Percentiles rank a stretch among this genome's conserved stretches.
Evolutionary conservation across 2,888 invertebrate genomes (phyloP).

Genomic region (Diachrysia chrysitis): DNA sequence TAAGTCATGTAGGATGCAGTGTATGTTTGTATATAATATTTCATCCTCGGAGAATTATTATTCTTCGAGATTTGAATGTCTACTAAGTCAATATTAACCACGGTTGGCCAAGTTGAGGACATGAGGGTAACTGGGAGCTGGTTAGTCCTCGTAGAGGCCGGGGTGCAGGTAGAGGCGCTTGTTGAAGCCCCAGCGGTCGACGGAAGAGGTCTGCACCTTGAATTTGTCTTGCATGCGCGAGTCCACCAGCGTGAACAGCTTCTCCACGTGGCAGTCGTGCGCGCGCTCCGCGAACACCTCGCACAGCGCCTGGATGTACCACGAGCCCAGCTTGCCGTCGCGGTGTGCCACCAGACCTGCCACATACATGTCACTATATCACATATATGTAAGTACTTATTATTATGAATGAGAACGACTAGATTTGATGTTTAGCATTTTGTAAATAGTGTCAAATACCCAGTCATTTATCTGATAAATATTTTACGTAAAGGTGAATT

Average conservation of each 20-base stretch:
- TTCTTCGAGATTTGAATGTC: not conserved
- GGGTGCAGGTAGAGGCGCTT: conserved; percentile 91
- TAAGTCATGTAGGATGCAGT: not conserved
- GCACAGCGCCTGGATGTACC: conserved; percentile 92
- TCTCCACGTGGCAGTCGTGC: conserved; percentile 90
- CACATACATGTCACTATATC: too few relatives aligned
- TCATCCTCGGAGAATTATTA: not conserved
- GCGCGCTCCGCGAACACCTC: conserved; percentile 91
- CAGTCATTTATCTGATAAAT: too few relatives aligned
- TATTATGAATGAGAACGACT: too few relatives aligned
- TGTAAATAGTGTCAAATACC: too few relatives aligned
- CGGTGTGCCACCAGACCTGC: conserved; percentile 90
- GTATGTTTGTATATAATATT: not conserved
- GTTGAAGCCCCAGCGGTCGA: conserved; percentile 91
- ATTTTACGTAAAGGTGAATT: too few relatives aligned
- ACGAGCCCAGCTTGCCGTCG: conserved; percentile 89
- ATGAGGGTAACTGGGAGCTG: not conserved
- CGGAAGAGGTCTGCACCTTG: conserved; percentile 90
- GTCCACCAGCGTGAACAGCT: conserved; percentile 91
- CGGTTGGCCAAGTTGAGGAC: not conserved
- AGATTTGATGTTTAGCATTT: too few relatives aligned
- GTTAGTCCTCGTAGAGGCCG: conserved; percentile 83
- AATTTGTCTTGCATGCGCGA: conserved; percentile 75
- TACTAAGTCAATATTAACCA: not conserved
- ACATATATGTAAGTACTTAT: too few relatives aligned